Percentiles rank a stretch among this genome's conserved stretches.
phyloP scores from a whole-genome alignment of 2,113 vertebrate genomes.

The Cryptomyrus ogoouensis region DNA sequence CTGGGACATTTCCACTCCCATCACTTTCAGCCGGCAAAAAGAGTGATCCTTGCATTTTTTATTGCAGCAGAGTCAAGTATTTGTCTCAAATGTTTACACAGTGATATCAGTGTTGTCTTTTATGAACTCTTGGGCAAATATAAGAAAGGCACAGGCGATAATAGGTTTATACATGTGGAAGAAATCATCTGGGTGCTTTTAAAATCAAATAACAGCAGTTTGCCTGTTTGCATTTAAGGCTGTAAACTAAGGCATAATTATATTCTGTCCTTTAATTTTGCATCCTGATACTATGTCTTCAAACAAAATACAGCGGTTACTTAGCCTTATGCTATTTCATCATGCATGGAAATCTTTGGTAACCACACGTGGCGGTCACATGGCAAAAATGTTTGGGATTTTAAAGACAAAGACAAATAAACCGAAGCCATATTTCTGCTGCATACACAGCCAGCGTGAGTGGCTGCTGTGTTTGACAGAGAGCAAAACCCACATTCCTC shows the following conservation, averaged over 20 bases:
- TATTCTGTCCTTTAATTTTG: slow-evolving; percentile 15
- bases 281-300: neutral
- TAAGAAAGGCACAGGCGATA: neutral
- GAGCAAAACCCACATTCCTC: slow-evolving; percentile 3
- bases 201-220: neutral
- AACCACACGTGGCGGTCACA: neutral
- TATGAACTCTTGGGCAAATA: neutral
- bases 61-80: neutral
- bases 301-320: neutral
- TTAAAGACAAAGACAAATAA: slow-evolving; percentile 20
- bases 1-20: slow-evolving; percentile 1
- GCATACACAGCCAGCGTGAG: neutral
- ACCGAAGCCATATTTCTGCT: neutral
- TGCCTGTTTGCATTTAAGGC: slow-evolving; percentile 15
- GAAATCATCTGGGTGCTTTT: neutral
- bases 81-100: neutral
- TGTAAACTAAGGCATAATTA: slow-evolving; percentile 4
- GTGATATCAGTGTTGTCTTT: neutral
- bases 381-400: slow-evolving; percentile 1
- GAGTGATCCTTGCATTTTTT: neutral
- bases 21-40: neutral
- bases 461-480: neutral
- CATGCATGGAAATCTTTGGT: neutral
- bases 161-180: neutral
- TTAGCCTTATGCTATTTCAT: neutral